phyloP scores from a whole-genome alignment of 2,888 invertebrate species.

The Argynnis bischoffii region DNA sequence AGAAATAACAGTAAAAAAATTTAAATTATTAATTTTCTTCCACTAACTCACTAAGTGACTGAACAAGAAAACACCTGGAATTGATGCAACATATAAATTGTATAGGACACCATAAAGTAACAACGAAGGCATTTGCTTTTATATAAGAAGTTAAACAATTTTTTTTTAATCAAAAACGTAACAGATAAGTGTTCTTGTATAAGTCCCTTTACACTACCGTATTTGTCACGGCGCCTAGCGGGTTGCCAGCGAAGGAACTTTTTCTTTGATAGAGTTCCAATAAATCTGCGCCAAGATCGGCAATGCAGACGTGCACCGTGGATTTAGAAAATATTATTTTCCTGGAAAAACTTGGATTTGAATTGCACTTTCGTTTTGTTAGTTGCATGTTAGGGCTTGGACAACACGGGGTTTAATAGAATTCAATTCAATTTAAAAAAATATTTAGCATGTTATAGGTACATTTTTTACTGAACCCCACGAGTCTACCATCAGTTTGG shows the following conservation, averaged over 20 bases:
- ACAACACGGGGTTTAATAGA: neutral
- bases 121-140: too few relatives aligned
- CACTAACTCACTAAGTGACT: too few relatives aligned
- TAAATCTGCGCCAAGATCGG: slow-evolving; percentile 67
- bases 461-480: too few relatives aligned
- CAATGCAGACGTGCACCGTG: slow-evolving; percentile 58
- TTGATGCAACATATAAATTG: too few relatives aligned
- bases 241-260: slow-evolving; percentile 70
- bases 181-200: slow-evolving; percentile 36
- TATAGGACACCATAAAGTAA: too few relatives aligned
- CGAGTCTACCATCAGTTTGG: too few relatives aligned
- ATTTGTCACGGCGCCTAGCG: slow-evolving; percentile 61
- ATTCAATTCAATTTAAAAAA: too few relatives aligned
- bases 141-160: neutral
- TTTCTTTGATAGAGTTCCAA: slow-evolving; percentile 78
- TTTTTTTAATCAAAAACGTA: slow-evolving; percentile 1
- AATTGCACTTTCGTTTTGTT: slow-evolving; percentile 31
- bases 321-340: slow-evolving; percentile 52
- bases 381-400: slow-evolving; percentile 12
- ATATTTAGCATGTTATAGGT: too few relatives aligned
- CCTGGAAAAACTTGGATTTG: slow-evolving; percentile 33
- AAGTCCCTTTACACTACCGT: slow-evolving; percentile 45
- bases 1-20: too few relatives aligned
- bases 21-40: too few relatives aligned
- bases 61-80: too few relatives aligned